phyloP scores from a whole-genome alignment of 1,140 invertebrate genomes.

The Calephelis nemesis region DNA sequence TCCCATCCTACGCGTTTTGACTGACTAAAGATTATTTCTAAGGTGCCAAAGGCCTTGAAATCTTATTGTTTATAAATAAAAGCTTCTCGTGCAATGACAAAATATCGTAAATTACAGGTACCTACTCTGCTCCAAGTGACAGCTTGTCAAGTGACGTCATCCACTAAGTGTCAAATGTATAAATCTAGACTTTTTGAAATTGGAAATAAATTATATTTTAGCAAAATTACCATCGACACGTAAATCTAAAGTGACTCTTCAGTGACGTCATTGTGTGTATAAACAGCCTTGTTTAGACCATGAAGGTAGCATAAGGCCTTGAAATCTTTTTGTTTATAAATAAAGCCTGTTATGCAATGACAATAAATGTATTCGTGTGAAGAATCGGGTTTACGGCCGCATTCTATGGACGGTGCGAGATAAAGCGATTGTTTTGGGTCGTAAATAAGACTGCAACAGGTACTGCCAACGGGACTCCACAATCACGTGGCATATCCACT shows the following conservation, averaged over 20 bases:
- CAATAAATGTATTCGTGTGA: slow-evolving; percentile 59
- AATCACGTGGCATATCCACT: slow-evolving; percentile 68
- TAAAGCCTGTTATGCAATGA: slow-evolving; percentile 71
- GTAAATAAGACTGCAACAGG: slow-evolving; percentile 78
- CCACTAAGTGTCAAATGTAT: no score
- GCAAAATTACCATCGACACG: no score
- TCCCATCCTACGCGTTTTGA: slow-evolving; percentile 39
- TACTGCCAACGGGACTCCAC: slow-evolving; percentile 68
- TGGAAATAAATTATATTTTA: no score
- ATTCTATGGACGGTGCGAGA: slow-evolving; percentile 71
- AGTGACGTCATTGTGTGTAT: no score
- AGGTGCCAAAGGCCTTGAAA: slow-evolving; percentile 48
- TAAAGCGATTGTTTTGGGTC: slow-evolving; percentile 77
- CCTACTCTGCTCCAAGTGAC: background rate
- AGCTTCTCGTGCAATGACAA: slow-evolving; percentile 32
- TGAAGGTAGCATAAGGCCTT: slow-evolving; percentile 37
- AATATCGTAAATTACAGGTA: no score
- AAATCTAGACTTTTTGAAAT: no score
- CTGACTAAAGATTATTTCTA: slow-evolving; percentile 22
- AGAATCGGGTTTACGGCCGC: slow-evolving; percentile 69
- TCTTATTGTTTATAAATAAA: slow-evolving; percentile 73
- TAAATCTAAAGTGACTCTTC: no score
- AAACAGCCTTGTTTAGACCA: no score
- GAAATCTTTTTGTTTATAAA: slow-evolving; percentile 72
- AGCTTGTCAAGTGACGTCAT: no score